These are phyloP conservation scores for Eristalis tenax DNA, from an alignment of 2,888 invertebrate species.

Conservation along the genomic window DNA sequence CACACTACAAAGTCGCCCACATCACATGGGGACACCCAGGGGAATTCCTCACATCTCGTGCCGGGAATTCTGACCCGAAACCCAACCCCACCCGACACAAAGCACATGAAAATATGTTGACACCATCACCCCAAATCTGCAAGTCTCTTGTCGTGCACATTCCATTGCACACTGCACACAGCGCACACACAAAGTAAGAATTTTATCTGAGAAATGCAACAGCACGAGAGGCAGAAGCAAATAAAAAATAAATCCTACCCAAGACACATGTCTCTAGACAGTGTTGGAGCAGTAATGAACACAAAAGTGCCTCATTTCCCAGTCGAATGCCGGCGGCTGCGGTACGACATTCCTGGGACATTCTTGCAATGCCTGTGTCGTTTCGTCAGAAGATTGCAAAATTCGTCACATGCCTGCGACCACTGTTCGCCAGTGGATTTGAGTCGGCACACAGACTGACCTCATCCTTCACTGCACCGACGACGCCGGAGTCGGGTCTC, in stretches of 20 bases:
- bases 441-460: slow-evolving; percentile 4
- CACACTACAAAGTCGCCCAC: background rate
- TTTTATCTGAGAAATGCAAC: slow-evolving; percentile 44
- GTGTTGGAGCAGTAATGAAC: slow-evolving; percentile 22
- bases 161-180: slow-evolving; percentile 14
- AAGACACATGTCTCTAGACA: background rate
- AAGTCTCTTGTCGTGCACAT: slow-evolving; percentile 22
- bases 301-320: slow-evolving; percentile 31
- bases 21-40: slow-evolving; percentile 22
- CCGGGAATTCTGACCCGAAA: slow-evolving; percentile 8
- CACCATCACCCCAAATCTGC: slow-evolving; percentile 32
- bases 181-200: slow-evolving; percentile 36
- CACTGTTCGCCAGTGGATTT: slow-evolving; percentile 5
- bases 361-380: background rate
- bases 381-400: background rate
- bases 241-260: background rate
- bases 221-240: background rate
- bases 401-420: slow-evolving; percentile 35
- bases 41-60: slow-evolving; percentile 23
- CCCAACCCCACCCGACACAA: background rate
- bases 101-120: slow-evolving; percentile 23
- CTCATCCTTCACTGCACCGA: background rate
- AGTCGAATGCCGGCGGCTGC: slow-evolving; percentile 12
- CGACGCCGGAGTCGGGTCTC: background rate
- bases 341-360: slow-evolving; percentile 30